A percentile compares a stretch with the other conserved stretches of the same genome.
Conservation (phyloP, 1,140 invertebrate genomes). For the Scylla paramamosain region DNA sequence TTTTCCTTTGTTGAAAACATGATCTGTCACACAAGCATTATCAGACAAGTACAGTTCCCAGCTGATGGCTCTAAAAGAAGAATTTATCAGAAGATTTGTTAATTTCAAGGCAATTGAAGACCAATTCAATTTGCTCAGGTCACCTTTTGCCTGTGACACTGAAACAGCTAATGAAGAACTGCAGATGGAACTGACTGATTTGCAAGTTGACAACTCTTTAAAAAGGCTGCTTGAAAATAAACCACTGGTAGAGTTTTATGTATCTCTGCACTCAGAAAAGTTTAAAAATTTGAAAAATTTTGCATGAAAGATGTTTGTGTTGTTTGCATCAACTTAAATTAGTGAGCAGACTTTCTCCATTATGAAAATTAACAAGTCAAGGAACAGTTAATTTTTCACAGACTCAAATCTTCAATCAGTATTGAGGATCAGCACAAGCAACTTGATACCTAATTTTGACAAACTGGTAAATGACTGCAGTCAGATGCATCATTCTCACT, state of each 20-base stretch:
- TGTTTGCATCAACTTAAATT: constrained; percentile 27
- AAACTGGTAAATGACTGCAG: too few relatives aligned
- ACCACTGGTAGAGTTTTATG: too few relatives aligned
- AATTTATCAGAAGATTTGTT: constrained; percentile 40
- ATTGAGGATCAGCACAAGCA: too few relatives aligned
- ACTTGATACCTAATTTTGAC: too few relatives aligned
- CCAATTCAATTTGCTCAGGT: not conserved
- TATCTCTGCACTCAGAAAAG: too few relatives aligned
- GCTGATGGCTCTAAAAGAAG: too few relatives aligned
- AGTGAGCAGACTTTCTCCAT: constrained; percentile 25
- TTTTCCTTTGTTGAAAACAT: not conserved
- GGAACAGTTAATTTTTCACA: constrained; percentile 16
- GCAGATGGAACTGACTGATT: too few relatives aligned
- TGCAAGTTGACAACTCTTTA: not conserved
- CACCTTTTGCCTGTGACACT: constrained; percentile 43
- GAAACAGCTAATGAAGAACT: too few relatives aligned
- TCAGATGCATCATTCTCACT: too few relatives aligned
- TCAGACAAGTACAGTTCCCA: too few relatives aligned
- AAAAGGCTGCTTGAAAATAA: not conserved
- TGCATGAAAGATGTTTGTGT: constrained; percentile 44
- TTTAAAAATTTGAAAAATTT: too few relatives aligned
- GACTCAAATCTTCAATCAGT: constrained; percentile 42
- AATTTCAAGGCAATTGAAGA: constrained; percentile 51
- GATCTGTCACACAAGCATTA: not conserved
- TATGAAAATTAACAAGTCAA: constrained; percentile 41